phyloP scores from a whole-genome alignment of 2,888 invertebrate species.

The Adelognathus sp. region DNA sequence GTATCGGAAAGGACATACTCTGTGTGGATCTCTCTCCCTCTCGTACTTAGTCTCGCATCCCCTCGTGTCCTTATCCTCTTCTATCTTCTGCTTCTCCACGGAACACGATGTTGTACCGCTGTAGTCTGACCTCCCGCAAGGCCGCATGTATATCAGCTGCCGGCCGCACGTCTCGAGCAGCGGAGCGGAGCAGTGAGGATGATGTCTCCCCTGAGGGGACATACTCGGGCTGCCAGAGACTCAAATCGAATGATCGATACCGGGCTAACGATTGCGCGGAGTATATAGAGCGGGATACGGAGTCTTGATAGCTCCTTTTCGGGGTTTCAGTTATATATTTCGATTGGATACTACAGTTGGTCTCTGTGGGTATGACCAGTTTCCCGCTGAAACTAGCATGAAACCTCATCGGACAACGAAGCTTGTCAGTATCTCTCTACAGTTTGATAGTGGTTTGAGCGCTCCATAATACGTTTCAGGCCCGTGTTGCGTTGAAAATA shows the following conservation, averaged over 20 bases:
- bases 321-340: not conserved
- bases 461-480: too few relatives aligned
- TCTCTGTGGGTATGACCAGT: constrained; percentile 1
- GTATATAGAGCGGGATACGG: too few relatives aligned
- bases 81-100: not conserved
- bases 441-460: too few relatives aligned
- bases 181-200: constrained; percentile 14
- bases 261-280: constrained; percentile 43
- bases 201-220: constrained; percentile 28
- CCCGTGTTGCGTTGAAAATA: constrained; percentile 44
- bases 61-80: constrained; percentile 7
- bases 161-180: constrained; percentile 16
- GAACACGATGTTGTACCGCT: not conserved
- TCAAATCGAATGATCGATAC: constrained; percentile 53
- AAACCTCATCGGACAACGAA: too few relatives aligned
- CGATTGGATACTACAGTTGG: not conserved
- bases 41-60: not conserved
- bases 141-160: constrained; percentile 38
- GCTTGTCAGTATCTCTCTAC: too few relatives aligned
- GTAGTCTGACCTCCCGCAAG: constrained; percentile 12
- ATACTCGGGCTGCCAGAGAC: constrained; percentile 30
- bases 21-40: not conserved
- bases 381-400: constrained; percentile 48
- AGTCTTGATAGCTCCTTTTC: not conserved
- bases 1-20: constrained; percentile 9